Base-by-base conservation (phyloP, 2,797 vertebrate species). In the Babyrousa celebensis region DNA sequence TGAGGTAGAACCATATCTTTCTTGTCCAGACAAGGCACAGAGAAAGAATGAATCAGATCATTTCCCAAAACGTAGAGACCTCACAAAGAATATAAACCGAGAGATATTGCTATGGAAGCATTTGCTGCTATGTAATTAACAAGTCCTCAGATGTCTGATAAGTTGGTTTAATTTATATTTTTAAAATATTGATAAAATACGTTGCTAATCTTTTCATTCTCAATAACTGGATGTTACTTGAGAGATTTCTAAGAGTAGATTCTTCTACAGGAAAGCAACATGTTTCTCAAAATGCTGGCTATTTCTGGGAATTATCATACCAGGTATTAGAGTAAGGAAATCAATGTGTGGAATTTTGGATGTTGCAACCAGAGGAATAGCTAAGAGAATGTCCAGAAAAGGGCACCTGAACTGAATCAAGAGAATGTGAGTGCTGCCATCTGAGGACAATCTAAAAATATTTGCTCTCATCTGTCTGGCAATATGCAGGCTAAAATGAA, bases 401-500 rank as follows among this genome's bases (percentile, higher is more conserved):
- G 94, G 95, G 89, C 89, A 98, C 95, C 97, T 98, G 96, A 95
- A 93, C 75, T 74, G 89, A 97, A 96, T 89, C 91, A 96, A 95
- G 71, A 65, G 79, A 95, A 87, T 67, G 25, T 78, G 79, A 96
- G 86, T 80, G 63, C 96, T 96, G 97, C 96, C 97, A 93, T 98
- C 95, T 97, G 97, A 98, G 97, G 97, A 98, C 95, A 98, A 65
- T 94, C 97, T 97, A 98, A 97, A 98, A 97, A 98, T 98, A 97
- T 85, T 87, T 91, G 58, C 91, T 97, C 95, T 98, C 97, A 98
- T 97, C 97, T 98, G 97, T 97, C 96, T 97, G 97, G 89, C 97
- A 98, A 96, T 97, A 97, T 98, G 97, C 86, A 97, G 71, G 83
- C 97, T 96, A 86, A 97, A 97, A 90, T 92, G 94, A 85, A 98